Percentiles rank a stretch among this genome's conserved stretches.
Evolutionary conservation across 1,140 invertebrate genomes (phyloP).

Genomic region (Dreissena rostriformis): DNA sequence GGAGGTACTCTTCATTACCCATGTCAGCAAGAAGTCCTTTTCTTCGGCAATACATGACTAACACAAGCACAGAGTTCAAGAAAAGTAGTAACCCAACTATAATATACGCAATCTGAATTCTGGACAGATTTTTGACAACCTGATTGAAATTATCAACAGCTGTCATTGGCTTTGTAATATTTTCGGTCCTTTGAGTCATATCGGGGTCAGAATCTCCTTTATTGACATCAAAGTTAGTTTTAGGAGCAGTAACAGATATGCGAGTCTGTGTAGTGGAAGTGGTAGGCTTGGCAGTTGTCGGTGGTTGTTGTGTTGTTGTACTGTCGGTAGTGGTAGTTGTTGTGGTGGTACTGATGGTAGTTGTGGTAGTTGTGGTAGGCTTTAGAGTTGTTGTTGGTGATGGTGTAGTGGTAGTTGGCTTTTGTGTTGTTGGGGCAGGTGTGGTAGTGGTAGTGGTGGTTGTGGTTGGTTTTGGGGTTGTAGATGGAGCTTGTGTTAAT

Average conservation of each 20-base stretch:
- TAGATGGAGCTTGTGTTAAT: not conserved
- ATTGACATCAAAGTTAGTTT: no score
- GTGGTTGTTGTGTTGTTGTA: slow-evolving; percentile 14
- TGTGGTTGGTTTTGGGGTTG: slow-evolving; percentile 13
- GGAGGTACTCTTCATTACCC: slow-evolving; percentile 37
- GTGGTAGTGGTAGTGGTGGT: slow-evolving; percentile 30
- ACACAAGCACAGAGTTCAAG: slow-evolving; percentile 79
- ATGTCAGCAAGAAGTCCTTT: slow-evolving; percentile 36
- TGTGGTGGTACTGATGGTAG: slow-evolving; percentile 37
- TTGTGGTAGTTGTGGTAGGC: no score
- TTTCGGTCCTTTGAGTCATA: slow-evolving; percentile 32
- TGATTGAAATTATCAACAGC: slow-evolving; percentile 55
- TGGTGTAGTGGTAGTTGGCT: slow-evolving; percentile 35
- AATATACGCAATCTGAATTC: slow-evolving; percentile 82
- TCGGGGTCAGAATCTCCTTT: no score
- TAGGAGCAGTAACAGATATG: no score
- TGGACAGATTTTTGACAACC: slow-evolving; percentile 76
- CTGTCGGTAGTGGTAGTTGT: slow-evolving; percentile 48
- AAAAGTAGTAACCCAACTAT: slow-evolving; percentile 81
- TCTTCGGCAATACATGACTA: slow-evolving; percentile 80
- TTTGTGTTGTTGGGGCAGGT: no score
- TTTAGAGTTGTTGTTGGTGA: slow-evolving; percentile 13
- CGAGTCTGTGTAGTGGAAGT: slow-evolving; percentile 8
- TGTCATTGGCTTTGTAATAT: slow-evolving; percentile 51
- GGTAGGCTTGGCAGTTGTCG: slow-evolving; percentile 30